These are phyloP conservation scores for Ptychochromis oligacanthus DNA, from an alignment of 2,113 vertebrate genomes.

Conservation along the genomic window DNA sequence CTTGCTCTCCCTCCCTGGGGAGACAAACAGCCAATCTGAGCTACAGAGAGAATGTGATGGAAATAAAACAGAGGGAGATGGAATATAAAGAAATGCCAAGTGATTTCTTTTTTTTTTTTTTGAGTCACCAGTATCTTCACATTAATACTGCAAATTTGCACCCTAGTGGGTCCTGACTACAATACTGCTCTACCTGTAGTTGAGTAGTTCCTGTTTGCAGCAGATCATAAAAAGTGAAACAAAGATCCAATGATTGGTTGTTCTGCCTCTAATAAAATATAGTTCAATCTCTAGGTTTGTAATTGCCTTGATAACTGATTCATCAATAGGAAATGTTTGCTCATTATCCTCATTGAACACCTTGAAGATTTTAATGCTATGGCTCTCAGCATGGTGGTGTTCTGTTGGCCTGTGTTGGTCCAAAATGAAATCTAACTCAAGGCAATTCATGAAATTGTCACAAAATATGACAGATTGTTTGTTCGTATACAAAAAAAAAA, in stretches of 20 bases:
- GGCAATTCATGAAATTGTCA: neutral
- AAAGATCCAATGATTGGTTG: neutral
- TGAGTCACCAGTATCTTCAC: neutral
- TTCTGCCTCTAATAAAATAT: neutral
- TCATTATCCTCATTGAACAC: too few relatives aligned
- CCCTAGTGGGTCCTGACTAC: neutral
- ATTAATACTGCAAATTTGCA: neutral
- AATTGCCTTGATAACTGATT: too few relatives aligned
- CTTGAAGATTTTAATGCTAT: neutral
- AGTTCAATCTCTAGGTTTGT: too few relatives aligned
- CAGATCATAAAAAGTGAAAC: neutral
- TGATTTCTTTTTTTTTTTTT: neutral
- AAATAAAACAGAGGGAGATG: constrained; percentile 28
- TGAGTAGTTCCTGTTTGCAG: neutral
- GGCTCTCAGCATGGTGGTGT: neutral
- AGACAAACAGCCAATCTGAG: constrained; percentile 63
- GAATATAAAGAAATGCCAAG: neutral
- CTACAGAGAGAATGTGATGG: constrained; percentile 35
- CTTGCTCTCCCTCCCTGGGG: constrained; percentile 40
- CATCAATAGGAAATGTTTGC: too few relatives aligned
- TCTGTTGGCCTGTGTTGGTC: neutral
- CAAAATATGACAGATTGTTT: neutral
- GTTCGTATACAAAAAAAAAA: neutral
- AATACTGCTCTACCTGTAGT: neutral
- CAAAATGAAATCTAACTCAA: neutral